These are phyloP conservation scores for Passer montanus DNA, from an alignment of 2,113 vertebrate genomes.

Conservation along the genomic window DNA sequence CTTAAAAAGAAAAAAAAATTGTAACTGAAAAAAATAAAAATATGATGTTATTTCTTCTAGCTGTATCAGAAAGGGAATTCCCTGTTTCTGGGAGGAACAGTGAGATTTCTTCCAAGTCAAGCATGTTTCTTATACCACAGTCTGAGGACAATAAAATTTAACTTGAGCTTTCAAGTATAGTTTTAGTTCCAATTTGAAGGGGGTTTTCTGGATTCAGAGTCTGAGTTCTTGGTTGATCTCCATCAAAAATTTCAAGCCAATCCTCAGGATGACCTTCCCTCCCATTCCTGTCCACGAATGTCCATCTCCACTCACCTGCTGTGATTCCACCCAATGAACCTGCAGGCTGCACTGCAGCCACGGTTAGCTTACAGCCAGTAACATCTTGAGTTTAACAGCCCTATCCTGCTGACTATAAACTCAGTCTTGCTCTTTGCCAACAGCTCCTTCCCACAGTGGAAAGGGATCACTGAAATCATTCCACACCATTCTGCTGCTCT, in stretches of 20 bases:
- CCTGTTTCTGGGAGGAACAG: background rate
- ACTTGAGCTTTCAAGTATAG: background rate
- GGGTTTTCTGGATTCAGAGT: background rate
- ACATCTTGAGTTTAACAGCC: background rate
- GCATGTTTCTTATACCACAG: background rate
- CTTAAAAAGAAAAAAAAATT: background rate
- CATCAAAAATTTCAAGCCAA: background rate
- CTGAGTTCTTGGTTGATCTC: background rate
- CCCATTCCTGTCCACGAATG: background rate
- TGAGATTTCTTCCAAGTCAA: background rate
- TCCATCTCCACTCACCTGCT: rapidly evolving
- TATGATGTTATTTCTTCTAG: background rate
- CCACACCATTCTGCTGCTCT: background rate
- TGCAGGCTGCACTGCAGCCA: background rate
- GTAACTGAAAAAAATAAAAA: background rate
- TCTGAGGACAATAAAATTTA: background rate
- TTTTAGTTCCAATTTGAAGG: background rate
- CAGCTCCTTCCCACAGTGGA: background rate
- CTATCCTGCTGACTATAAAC: background rate
- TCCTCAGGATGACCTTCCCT: background rate
- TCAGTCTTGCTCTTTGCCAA: background rate
- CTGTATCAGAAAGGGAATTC: background rate
- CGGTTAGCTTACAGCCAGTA: background rate
- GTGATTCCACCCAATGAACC: background rate
- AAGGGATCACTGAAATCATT: background rate